Evolutionary conservation across 2,888 invertebrate species (phyloP).

Genomic region (Minunthozetes semirufus): DNA sequence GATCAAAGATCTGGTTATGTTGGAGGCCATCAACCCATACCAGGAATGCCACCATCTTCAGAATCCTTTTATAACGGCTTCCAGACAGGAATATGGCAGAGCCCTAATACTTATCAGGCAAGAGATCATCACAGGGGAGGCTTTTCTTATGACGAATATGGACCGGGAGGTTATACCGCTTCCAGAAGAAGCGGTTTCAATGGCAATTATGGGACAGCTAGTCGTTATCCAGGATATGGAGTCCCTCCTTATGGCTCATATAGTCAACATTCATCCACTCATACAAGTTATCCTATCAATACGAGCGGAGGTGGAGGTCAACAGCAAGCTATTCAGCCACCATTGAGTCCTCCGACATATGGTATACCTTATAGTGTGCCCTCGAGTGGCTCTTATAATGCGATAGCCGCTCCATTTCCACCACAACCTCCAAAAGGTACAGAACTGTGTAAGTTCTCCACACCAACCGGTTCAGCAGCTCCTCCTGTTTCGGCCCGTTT

Average conservation of each 20-base stretch:
- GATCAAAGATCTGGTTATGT: conserved; percentile 12
- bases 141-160: conserved; percentile 28
- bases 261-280: conserved; percentile 14
- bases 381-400: conserved; percentile 20
- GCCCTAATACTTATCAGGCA: conserved; percentile 14
- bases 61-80: background rate
- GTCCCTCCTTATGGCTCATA: conserved; percentile 24
- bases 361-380: conserved; percentile 16
- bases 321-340: background rate
- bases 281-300: conserved; percentile 16
- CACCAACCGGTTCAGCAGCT: background rate
- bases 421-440: background rate
- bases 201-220: background rate
- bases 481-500: conserved; percentile 35
- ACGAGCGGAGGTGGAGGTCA: background rate
- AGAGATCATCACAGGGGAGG: conserved; percentile 37
- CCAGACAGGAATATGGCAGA: conserved; percentile 4
- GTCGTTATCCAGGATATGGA: conserved; percentile 28
- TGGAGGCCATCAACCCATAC: conserved; percentile 16
- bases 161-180: conserved; percentile 20
- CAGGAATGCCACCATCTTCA: conserved; percentile 1
- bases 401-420: conserved; percentile 22
- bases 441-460: conserved; percentile 31
- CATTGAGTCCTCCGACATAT: background rate
- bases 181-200: conserved; percentile 4